These are phyloP conservation scores for Hyalella azteca DNA, from an alignment of 2,888 invertebrate species.

Conservation along the genomic window DNA sequence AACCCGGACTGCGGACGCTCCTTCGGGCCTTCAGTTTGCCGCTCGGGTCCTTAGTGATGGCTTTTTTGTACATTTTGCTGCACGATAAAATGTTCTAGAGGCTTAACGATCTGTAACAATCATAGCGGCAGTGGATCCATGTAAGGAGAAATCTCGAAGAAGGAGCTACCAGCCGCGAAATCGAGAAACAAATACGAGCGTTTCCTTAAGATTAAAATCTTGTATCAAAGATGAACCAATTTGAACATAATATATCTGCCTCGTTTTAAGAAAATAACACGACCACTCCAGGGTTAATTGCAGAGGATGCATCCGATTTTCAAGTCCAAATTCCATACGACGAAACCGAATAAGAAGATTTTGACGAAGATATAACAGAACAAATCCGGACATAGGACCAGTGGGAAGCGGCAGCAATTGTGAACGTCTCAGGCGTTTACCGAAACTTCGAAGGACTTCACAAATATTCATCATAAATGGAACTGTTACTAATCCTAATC, in stretches of 20 bases:
- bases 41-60: not conserved
- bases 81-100: not conserved
- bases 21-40: not conserved
- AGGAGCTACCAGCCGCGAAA: not conserved
- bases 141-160: not conserved
- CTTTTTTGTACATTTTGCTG: not conserved
- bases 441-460: not conserved
- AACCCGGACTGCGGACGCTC: not conserved
- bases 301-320: too few relatives aligned
- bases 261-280: too few relatives aligned
- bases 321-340: too few relatives aligned
- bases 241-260: too few relatives aligned
- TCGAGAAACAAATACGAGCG: not conserved
- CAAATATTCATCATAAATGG: not conserved
- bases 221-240: too few relatives aligned
- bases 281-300: too few relatives aligned
- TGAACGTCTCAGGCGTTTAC: conserved; percentile 5
- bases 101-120: not conserved
- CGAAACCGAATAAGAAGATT: not conserved
- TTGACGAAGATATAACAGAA: not conserved
- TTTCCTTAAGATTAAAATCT: too few relatives aligned
- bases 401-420: not conserved
- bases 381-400: not conserved
- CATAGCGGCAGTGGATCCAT: not conserved
- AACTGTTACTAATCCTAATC: not conserved